Conservation (phyloP, 2,797 vertebrate species). For the Chromobotia macracanthus region DNA sequence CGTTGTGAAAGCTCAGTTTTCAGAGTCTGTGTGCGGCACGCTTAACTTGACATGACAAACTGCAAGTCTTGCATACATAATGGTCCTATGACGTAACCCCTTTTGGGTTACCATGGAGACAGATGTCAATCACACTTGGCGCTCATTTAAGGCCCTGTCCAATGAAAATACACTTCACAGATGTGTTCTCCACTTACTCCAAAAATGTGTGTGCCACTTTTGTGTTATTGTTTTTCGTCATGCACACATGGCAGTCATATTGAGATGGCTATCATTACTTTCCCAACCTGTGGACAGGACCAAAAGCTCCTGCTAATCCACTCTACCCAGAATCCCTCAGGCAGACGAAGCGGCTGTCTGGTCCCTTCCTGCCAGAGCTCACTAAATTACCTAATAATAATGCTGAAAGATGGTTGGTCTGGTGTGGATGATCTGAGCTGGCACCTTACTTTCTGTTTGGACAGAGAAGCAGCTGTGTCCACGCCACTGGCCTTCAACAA, state of each 20-base stretch:
- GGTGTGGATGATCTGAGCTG: slow-evolving; percentile 31
- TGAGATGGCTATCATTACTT: slow-evolving; percentile 79
- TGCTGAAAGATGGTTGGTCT: slow-evolving; percentile 41
- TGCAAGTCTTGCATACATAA: slow-evolving; percentile 53
- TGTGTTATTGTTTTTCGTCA: slow-evolving; percentile 72
- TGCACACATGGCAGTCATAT: slow-evolving; percentile 78
- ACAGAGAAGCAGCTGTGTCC: slow-evolving; percentile 17
- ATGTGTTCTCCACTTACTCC: slow-evolving; percentile 66
- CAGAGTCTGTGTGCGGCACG: slow-evolving; percentile 35
- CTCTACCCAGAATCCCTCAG: slow-evolving; percentile 30
- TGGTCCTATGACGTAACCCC: slow-evolving; percentile 73
- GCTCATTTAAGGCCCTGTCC: slow-evolving; percentile 53
- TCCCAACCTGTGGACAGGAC: slow-evolving; percentile 74
- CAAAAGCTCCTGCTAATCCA: slow-evolving; percentile 63
- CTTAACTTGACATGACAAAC: slow-evolving; percentile 52
- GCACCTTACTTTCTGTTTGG: slow-evolving; percentile 52
- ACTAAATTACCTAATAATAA: slow-evolving; percentile 46
- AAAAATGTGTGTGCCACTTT: slow-evolving; percentile 71
- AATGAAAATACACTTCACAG: slow-evolving; percentile 53
- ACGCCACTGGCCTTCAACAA: slow-evolving; percentile 30
- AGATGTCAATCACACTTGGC: slow-evolving; percentile 52
- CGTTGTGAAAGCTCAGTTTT: background rate
- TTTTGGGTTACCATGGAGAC: slow-evolving; percentile 73
- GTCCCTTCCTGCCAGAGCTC: slow-evolving; percentile 7
- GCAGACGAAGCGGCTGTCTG: slow-evolving; percentile 10